Evolutionary conservation across 2,888 invertebrate genomes (phyloP).

Genomic region (Notodonta dromedarius): DNA sequence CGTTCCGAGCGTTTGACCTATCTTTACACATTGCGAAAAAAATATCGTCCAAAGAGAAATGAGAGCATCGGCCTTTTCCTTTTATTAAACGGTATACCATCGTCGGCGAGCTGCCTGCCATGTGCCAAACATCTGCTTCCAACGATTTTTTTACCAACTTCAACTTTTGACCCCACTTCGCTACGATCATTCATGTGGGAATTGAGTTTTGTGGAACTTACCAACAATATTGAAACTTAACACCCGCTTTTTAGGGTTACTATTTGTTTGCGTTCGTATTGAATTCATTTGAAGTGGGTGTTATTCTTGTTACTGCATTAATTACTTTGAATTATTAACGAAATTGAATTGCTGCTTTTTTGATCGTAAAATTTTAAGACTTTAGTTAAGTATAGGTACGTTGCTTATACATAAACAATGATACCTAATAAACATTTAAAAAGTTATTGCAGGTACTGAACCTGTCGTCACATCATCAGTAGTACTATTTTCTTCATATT

Average conservation of each 20-base stretch:
- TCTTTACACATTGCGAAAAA: slow-evolving; percentile 31
- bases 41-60: slow-evolving; percentile 38
- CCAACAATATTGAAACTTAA: slow-evolving; percentile 63
- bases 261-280: slow-evolving; percentile 39
- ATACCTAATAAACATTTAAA: too few relatives aligned
- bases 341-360: slow-evolving; percentile 37
- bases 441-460: too few relatives aligned
- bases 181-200: slow-evolving; percentile 80
- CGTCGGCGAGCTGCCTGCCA: slow-evolving; percentile 54
- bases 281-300: slow-evolving; percentile 55
- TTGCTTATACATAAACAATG: too few relatives aligned
- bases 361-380: slow-evolving; percentile 22
- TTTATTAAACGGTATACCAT: slow-evolving; percentile 51
- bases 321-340: slow-evolving; percentile 61
- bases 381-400: background rate
- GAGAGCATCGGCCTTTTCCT: slow-evolving; percentile 38
- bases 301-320: slow-evolving; percentile 65
- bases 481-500: background rate
- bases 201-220: slow-evolving; percentile 63
- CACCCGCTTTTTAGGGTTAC: slow-evolving; percentile 42
- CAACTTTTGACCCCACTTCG: slow-evolving; percentile 81
- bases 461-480: too few relatives aligned
- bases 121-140: slow-evolving; percentile 78
- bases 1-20: slow-evolving; percentile 29
- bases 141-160: slow-evolving; percentile 70